Base-by-base conservation (phyloP, 2,888 invertebrate genomes). In the Eupeodes latifasciatus region DNA sequence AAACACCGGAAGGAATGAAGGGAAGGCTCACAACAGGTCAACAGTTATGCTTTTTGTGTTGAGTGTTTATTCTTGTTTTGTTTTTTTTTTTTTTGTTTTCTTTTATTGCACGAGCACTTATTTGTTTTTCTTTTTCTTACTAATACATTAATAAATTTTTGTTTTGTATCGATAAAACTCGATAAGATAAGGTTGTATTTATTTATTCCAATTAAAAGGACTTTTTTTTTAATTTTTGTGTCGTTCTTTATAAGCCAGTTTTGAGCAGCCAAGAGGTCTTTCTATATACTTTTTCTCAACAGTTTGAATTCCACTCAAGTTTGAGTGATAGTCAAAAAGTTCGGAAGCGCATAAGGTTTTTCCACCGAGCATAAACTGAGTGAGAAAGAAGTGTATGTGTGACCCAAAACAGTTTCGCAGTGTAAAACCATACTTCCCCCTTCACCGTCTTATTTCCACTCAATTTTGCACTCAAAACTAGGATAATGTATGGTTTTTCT, bases 111-210 rank as follows among this genome's bases (percentile, higher is more conserved):
- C 87, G 87, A 87, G 87, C 87, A 87, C 87, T 71, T 71, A 19
- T 55, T 71, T 71, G 71, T 55, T 62, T 44, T 80, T 79, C 71
- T 66, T 80, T 79, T 81, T 80, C 77, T 82, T 87, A 83, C 72
- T 76, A 72, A 80, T 76, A 80, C 51, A 82, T 79, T 72, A 19
- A 71, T 44, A 19, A 40, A 19, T 80, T 62, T 72, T 53, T 62
- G 40, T 64, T 72, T 83, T 83, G 66, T 87, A 87, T 87, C 87
- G 87, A 87, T 87, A 87, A 87, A 87, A 87, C 87, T 87, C 87
- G 87, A 87, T 87, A 69, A 81, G 87, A 74, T 83, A 83, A 77
- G 55, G 66, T 61, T 77, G 61, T 72, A 47, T 77, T 62, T 80
- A 59, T 80, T 72, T 66, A 55, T 77, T 80, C 77, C 80, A 81